These are phyloP conservation scores for Takifugu flavidus DNA, from an alignment of 2,113 vertebrate species.

Conservation along the genomic window DNA sequence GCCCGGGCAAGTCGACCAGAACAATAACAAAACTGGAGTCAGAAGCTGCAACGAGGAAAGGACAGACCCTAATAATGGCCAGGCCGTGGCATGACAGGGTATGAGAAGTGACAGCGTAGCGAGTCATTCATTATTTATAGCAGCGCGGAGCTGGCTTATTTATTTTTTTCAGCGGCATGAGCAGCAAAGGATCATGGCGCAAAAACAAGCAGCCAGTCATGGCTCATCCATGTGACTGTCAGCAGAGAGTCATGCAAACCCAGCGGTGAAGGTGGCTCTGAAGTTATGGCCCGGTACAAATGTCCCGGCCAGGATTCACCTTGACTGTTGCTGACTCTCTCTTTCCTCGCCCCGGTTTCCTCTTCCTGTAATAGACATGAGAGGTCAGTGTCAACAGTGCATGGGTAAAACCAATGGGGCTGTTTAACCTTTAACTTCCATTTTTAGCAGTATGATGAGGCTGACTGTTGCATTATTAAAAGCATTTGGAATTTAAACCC, in stretches of 20 bases:
- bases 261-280: constrained; percentile 47
- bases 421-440: constrained; percentile 7
- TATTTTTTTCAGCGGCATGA: constrained; percentile 73
- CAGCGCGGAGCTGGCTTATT: constrained; percentile 65
- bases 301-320: constrained; percentile 37
- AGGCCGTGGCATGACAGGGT: constrained; percentile 69
- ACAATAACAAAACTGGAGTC: constrained; percentile 72
- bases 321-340: constrained; percentile 34
- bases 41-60: constrained; percentile 57
- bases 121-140: constrained; percentile 82
- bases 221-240: constrained; percentile 71
- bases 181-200: constrained; percentile 74
- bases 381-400: constrained; percentile 16
- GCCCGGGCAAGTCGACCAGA: constrained; percentile 67
- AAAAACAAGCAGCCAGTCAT: constrained; percentile 75
- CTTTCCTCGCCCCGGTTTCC: constrained; percentile 14
- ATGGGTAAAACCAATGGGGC: constrained; percentile 9
- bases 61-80: constrained; percentile 77
- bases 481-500: constrained; percentile 5
- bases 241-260: constrained; percentile 50
- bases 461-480: constrained; percentile 11
- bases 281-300: constrained; percentile 25
- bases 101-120: constrained; percentile 80
- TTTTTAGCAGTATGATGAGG: constrained; percentile 7
- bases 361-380: constrained; percentile 17